Evolutionary conservation across 2,888 invertebrate genomes (phyloP).

Genomic region (Eristalis intricaria): DNA sequence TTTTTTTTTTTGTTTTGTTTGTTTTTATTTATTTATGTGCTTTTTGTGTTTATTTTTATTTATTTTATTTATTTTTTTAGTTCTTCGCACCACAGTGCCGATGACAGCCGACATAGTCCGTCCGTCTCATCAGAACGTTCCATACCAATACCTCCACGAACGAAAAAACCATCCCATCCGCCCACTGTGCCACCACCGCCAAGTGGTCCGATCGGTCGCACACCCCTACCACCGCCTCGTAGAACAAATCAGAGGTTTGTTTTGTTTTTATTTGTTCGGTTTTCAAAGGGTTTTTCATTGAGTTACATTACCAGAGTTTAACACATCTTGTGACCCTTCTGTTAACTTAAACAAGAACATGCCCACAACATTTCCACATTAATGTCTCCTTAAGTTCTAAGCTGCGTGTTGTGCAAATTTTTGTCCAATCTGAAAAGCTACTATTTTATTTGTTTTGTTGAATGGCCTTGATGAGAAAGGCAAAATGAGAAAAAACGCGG

Average conservation of each 20-base stretch:
- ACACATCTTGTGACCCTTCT: constrained; percentile 17
- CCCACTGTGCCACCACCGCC: constrained; percentile 73
- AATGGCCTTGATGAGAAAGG: too few species aligned
- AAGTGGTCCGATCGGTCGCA: constrained; percentile 75
- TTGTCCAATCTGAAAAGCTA: not conserved
- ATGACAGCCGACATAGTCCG: constrained; percentile 77
- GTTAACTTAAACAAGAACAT: constrained; percentile 2
- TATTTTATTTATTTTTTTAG: constrained; percentile 53
- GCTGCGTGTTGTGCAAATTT: constrained; percentile 32
- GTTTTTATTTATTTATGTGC: constrained; percentile 29
- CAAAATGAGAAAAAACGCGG: too few species aligned
- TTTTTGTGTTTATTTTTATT: constrained; percentile 19
- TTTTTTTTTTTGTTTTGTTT: constrained; percentile 22
- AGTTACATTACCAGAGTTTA: constrained; percentile 11
- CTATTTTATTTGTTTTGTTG: too few species aligned
- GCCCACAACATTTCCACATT: not conserved
- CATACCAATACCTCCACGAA: constrained; percentile 77
- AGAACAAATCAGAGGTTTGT: constrained; percentile 80
- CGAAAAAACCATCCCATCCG: constrained; percentile 76
- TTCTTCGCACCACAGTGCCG: constrained; percentile 73
- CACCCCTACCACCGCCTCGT: constrained; percentile 79
- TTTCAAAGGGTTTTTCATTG: constrained; percentile 21
- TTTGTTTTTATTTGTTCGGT: constrained; percentile 42
- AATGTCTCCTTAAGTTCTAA: not conserved
- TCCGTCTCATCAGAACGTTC: constrained; percentile 78